phyloP scores from a whole-genome alignment of 2,113 vertebrate species.

The Prietella phreatophila region DNA sequence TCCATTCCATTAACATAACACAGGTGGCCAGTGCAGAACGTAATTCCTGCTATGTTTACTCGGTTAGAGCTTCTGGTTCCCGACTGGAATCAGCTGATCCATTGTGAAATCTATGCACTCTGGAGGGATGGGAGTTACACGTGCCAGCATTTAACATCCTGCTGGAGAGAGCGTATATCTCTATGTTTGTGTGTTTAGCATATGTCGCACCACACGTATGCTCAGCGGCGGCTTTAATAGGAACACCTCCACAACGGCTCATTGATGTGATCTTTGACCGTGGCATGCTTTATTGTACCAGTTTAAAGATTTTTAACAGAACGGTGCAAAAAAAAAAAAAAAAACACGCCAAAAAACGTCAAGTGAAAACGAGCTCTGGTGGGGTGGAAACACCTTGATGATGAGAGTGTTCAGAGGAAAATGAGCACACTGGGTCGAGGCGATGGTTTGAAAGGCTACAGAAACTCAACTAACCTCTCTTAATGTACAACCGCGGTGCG shows the following conservation, averaged over 20 bases:
- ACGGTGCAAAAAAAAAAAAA: not conserved
- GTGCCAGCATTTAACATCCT: slow-evolving; percentile 28
- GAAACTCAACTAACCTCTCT: not conserved
- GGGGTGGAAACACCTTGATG: not conserved
- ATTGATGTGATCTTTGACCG: not conserved
- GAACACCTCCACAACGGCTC: not conserved
- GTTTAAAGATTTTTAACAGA: not conserved
- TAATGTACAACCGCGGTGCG: not conserved
- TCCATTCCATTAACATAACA: slow-evolving; percentile 61
- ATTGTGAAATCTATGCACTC: slow-evolving; percentile 57
- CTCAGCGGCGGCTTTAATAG: not conserved
- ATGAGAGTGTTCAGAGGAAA: not conserved
- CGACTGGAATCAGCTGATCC: slow-evolving; percentile 63
- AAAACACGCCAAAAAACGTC: not conserved
- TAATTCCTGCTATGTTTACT: slow-evolving; percentile 70
- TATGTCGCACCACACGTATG: not conserved
- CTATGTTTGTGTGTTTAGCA: slow-evolving; percentile 12
- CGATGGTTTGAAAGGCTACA: not conserved
- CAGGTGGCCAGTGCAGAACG: slow-evolving; percentile 68
- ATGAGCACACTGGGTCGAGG: not conserved
- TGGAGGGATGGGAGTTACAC: not conserved
- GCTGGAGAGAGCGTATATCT: slow-evolving; percentile 23
- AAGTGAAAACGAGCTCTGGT: not conserved
- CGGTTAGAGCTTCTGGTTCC: slow-evolving; percentile 57
- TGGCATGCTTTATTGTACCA: not conserved